Conservation (phyloP, 2,888 invertebrate species). For the Habrosyne pyritoides region DNA sequence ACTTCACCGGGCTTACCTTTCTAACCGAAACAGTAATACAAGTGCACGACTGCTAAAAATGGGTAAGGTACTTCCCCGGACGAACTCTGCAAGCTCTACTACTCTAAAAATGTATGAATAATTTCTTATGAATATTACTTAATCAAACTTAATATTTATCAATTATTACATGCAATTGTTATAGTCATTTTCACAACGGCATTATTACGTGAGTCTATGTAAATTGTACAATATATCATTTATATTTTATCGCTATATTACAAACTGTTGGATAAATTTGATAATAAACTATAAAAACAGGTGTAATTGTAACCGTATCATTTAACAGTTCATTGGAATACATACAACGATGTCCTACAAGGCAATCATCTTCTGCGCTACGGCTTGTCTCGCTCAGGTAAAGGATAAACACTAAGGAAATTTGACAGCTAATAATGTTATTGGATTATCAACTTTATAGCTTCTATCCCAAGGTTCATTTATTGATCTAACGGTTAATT, state of each 20-base stretch:
- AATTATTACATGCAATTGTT: neutral
- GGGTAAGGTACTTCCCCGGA: too few relatives aligned
- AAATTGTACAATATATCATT: neutral
- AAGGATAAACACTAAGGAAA: too few relatives aligned
- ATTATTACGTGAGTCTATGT: neutral
- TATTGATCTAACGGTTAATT: too few relatives aligned
- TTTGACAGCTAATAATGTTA: too few relatives aligned
- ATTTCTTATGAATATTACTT: neutral
- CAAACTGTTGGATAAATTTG: neutral
- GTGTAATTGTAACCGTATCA: neutral
- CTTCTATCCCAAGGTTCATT: too few relatives aligned
- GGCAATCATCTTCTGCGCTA: slow-evolving; percentile 19
- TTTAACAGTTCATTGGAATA: slow-evolving; percentile 6
- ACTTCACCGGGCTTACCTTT: too few relatives aligned
- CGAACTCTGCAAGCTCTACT: too few relatives aligned
- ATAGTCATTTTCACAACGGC: too few relatives aligned
- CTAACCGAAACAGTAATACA: too few relatives aligned
- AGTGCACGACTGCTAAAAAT: too few relatives aligned
- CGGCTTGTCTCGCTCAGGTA: slow-evolving; percentile 22
- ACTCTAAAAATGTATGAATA: too few relatives aligned
- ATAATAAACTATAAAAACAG: neutral
- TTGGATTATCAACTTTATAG: too few relatives aligned
- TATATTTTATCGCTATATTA: neutral
- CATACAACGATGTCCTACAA: slow-evolving; percentile 17
- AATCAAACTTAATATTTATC: neutral